A percentile compares a stretch with the other conserved stretches of the same genome.
phyloP scores from a whole-genome alignment of 2,888 invertebrate species.

The Neoaliturus tenellus region DNA sequence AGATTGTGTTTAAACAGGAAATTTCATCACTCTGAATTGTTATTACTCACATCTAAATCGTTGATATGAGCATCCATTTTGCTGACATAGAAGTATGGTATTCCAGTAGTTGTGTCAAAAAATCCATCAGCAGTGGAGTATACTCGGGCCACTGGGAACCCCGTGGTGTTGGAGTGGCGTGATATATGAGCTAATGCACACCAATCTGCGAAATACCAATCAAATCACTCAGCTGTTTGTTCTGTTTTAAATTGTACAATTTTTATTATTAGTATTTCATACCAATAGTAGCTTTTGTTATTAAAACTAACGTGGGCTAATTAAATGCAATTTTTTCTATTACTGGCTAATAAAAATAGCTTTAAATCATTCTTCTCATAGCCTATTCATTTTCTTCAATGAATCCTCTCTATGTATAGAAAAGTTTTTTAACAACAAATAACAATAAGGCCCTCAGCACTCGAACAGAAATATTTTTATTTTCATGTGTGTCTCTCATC shows the following conservation, averaged over 20 bases:
- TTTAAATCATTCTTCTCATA: no score
- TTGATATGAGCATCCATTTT: constrained; percentile 59
- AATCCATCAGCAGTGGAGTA: constrained; percentile 85
- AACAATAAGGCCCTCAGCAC: no score
- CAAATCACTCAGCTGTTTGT: background rate
- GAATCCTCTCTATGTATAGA: no score
- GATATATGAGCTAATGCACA: constrained; percentile 83
- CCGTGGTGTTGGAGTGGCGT: constrained; percentile 75
- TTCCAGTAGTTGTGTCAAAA: constrained; percentile 79
- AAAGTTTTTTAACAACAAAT: no score
- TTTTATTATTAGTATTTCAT: no score
- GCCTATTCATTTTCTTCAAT: no score
- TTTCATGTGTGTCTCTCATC: no score
- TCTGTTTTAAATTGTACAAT: background rate
- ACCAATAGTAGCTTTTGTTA: no score
- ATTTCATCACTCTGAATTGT: background rate
- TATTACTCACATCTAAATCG: constrained; percentile 61
- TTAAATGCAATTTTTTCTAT: background rate
- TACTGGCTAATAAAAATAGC: background rate
- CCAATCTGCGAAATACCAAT: constrained; percentile 77
- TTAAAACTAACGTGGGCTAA: background rate
- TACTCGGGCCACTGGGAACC: constrained; percentile 82
- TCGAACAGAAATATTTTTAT: no score
- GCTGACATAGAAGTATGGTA: constrained; percentile 82
- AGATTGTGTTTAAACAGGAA: no score